These are phyloP conservation scores for Arenicola marina DNA, from an alignment of 2,888 invertebrate species.

Conservation along the genomic window DNA sequence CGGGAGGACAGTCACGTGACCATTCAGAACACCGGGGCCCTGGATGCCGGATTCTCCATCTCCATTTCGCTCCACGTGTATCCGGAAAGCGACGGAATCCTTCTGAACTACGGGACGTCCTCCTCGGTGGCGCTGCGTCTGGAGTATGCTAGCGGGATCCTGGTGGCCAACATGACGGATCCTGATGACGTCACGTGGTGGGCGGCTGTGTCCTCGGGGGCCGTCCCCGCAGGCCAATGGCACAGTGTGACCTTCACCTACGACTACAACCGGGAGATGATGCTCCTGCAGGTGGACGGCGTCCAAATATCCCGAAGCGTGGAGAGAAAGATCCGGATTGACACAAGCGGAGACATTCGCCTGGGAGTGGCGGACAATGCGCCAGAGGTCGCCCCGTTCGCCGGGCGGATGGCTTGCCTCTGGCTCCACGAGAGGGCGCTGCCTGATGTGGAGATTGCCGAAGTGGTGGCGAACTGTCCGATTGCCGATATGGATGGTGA, in stretches of 20 bases:
- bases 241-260: conserved; percentile 1
- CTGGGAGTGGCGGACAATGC: neutral
- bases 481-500: too few relatives aligned
- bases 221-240: neutral
- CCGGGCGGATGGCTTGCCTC: neutral
- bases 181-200: too few relatives aligned
- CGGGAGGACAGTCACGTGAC: neutral
- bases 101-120: too few relatives aligned
- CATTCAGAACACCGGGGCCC: neutral
- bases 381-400: neutral
- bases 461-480: too few relatives aligned
- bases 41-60: neutral
- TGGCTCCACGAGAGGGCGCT: neutral
- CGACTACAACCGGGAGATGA: neutral
- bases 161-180: too few relatives aligned
- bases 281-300: neutral
- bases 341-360: neutral
- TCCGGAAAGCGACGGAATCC: neutral
- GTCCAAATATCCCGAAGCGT: neutral
- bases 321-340: neutral
- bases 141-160: too few relatives aligned
- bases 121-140: too few relatives aligned
- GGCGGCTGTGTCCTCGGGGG: too few relatives aligned
- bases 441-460: neutral
- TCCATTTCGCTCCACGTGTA: neutral